Evolutionary conservation across 2,888 invertebrate species (phyloP), one percentile per base, ranked within the genome.

Genomic region (Phalangium opilio): DNA sequence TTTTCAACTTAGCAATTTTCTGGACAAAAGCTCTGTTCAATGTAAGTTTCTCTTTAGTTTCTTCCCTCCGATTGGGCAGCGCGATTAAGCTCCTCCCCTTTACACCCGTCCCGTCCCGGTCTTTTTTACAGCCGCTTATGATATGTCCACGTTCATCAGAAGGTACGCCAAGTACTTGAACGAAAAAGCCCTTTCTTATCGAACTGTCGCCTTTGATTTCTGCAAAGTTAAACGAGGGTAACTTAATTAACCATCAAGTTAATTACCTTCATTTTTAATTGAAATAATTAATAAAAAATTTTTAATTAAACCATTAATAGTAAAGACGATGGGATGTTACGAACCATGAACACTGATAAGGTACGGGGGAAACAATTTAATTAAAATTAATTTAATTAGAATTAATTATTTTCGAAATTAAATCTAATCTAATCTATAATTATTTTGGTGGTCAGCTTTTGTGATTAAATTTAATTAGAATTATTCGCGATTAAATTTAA

Each of bases 201-300:
- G 98, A 69, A 83, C 86, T 50, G 95, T 96, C 63, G 98, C 98
- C 57, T 98, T 96, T 69, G 98, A 99, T 71, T 98, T 99, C 74
- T 98, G 98, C 75, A 99, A 98, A 78, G 91, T 96, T 46, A 98
- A 96, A 71, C 75, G 98, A 65, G 96, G 98, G 87, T 91, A 71
- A 77, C 76, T 65, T 2, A n/a, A n/a, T n/a, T n/a, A n/a, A n/a
- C n/a, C n/a, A n/a, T n/a, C n/a, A n/a, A n/a, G n/a, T n/a, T n/a
- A n/a, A 14, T 15, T 15, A 45, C 8, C 5, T 36, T 43, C 44
- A n/a, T 14, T 38, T 14, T 45, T 19, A 12, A 14, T 27, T 12
- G n/a, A 27, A 12, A 2, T 32, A n/a, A n/a, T n/a, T n/a, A n/a
- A n/a, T n/a, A n/a, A n/a, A n/a, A n/a, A n/a, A n/a, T n/a, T n/a